phyloP scores from a whole-genome alignment of 2,797 vertebrate species.

The Periophthalmus magnuspinnatus region DNA sequence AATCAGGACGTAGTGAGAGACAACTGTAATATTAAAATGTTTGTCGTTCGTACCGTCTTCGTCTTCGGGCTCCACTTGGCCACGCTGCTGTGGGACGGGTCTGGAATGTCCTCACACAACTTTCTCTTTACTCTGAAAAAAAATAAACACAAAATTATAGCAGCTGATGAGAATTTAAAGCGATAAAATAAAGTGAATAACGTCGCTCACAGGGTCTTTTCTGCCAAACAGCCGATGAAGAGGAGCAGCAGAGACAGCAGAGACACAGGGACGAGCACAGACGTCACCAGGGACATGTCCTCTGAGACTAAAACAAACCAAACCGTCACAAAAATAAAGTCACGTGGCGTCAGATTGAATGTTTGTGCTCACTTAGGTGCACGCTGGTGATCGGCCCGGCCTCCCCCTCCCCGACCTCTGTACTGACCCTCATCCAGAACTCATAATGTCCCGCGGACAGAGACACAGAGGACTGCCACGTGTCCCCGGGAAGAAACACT shows the following conservation, averaged over 20 bases:
- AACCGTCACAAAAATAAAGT: no score
- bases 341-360: neutral
- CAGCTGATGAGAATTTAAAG: no score
- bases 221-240: slow-evolving; percentile 37
- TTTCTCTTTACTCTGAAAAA: slow-evolving; percentile 55
- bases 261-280: slow-evolving; percentile 18
- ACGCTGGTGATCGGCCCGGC: slow-evolving; percentile 17
- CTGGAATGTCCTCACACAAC: slow-evolving; percentile 53
- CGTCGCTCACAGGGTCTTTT: slow-evolving; percentile 36
- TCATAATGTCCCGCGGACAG: slow-evolving; percentile 45
- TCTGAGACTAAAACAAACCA: slow-evolving; percentile 34
- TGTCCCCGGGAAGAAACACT: slow-evolving; percentile 17
- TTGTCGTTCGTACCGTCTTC: slow-evolving; percentile 37
- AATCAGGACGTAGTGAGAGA: no score
- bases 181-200: neutral
- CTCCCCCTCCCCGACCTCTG: slow-evolving; percentile 39
- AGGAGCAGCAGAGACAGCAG: slow-evolving; percentile 31
- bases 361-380: slow-evolving; percentile 34
- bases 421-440: slow-evolving; percentile 55
- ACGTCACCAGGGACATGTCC: slow-evolving; percentile 10
- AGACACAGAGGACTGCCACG: slow-evolving; percentile 21
- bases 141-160: no score
- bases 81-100: slow-evolving; percentile 67
- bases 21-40: neutral
- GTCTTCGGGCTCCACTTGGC: slow-evolving; percentile 54